Percentiles rank a stretch among this genome's conserved stretches.
Evolutionary conservation across 2,888 invertebrate species (phyloP).

Genomic region (Ecdyonurus torrentis): DNA sequence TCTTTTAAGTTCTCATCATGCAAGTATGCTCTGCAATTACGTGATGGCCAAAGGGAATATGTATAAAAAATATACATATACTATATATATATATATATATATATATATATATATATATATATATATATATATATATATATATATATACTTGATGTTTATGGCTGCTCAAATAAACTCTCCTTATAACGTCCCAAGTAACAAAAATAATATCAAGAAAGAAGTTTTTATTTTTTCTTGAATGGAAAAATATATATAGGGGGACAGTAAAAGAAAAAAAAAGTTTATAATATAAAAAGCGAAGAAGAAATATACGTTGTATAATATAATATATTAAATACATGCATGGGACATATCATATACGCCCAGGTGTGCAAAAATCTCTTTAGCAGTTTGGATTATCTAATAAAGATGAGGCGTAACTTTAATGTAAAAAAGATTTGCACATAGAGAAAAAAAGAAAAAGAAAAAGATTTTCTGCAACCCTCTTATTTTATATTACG

Average conservation of each 20-base stretch:
- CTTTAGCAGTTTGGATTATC: background rate
- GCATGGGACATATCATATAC: too few relatives aligned
- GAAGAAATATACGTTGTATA: background rate
- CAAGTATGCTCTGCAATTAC: background rate
- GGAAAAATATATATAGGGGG: too few relatives aligned
- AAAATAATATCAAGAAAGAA: background rate
- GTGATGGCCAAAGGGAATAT: background rate
- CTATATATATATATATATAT: too few relatives aligned
- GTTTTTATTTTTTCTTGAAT: background rate
- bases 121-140: too few relatives aligned
- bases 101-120: too few relatives aligned
- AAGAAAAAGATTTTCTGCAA: background rate
- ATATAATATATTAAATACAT: background rate
- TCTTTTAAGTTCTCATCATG: background rate
- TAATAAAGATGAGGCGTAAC: background rate
- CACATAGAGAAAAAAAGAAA: background rate
- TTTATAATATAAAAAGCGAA: background rate
- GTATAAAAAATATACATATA: too few relatives aligned
- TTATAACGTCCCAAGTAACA: too few relatives aligned
- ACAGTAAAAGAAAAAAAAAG: background rate
- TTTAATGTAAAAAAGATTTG: background rate
- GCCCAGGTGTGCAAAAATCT: background rate
- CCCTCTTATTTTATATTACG: too few relatives aligned
- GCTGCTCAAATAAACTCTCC: background rate
- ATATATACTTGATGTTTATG: background rate